phyloP scores from a whole-genome alignment of 2,113 vertebrate species.

The Dascyllus trimaculatus region DNA sequence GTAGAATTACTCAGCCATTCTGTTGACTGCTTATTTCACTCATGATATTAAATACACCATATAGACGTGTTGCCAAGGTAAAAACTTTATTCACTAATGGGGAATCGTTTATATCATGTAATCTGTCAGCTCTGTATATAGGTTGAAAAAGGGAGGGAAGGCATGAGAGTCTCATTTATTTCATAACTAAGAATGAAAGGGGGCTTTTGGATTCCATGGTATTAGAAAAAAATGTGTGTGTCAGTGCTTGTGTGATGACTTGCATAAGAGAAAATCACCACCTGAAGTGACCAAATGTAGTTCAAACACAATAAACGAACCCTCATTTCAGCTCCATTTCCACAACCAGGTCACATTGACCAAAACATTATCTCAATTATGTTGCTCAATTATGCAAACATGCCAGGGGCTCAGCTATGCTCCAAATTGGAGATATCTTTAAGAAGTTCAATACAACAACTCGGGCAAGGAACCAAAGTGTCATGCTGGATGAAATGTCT shows the following conservation, averaged over 20 bases:
- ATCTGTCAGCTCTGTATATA: no score
- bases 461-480: background rate
- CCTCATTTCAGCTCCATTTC: background rate
- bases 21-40: no score
- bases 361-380: constrained; percentile 3
- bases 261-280: background rate
- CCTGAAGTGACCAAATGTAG: background rate
- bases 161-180: no score
- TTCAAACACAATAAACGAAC: constrained; percentile 1
- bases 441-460: background rate
- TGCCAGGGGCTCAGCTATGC: background rate
- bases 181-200: no score
- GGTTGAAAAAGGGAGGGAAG: no score
- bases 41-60: no score
- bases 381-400: constrained; percentile 1
- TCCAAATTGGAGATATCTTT: background rate
- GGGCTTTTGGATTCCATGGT: no score
- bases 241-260: background rate
- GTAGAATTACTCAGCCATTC: no score
- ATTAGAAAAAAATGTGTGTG: no score
- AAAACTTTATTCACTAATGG: no score
- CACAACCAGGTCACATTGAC: constrained; percentile 26
- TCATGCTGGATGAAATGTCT: constrained; percentile 5
- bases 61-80: no score
- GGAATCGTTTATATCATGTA: no score